These are phyloP conservation scores for Teleopsis dalmanni DNA, from an alignment of 1,140 invertebrate species.

Conservation along the genomic window DNA sequence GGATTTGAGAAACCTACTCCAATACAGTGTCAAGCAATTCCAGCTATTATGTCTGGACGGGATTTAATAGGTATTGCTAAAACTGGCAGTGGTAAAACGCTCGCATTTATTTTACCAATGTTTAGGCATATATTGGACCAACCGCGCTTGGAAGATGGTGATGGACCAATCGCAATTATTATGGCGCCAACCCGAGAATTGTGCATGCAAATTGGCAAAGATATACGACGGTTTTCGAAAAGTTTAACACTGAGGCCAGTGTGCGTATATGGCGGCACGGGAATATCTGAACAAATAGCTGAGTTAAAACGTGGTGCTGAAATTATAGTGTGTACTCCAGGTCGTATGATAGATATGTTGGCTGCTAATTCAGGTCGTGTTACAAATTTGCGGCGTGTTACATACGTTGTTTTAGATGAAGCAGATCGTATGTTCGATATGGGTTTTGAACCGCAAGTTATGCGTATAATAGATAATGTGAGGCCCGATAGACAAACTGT, in stretches of 20 bases:
- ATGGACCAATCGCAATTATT: slow-evolving; percentile 93
- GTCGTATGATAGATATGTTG: slow-evolving; percentile 99
- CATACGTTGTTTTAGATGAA: slow-evolving; percentile 97
- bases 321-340: slow-evolving; percentile 98
- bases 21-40: slow-evolving; percentile 97
- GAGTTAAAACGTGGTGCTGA: slow-evolving; percentile 96
- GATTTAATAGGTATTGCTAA: slow-evolving; percentile 99
- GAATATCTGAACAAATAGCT: slow-evolving; percentile 70
- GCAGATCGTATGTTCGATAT: slow-evolving; percentile 99
- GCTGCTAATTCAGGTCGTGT: slow-evolving; percentile 95
- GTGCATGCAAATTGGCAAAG: slow-evolving; percentile 98
- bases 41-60: slow-evolving; percentile 94
- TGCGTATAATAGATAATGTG: slow-evolving; percentile 96
- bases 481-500: slow-evolving; percentile 96
- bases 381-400: slow-evolving; percentile 91
- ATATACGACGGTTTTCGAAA: slow-evolving; percentile 94
- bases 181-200: slow-evolving; percentile 98
- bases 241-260: slow-evolving; percentile 78
- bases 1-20: slow-evolving; percentile 97
- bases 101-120: slow-evolving; percentile 98
- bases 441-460: slow-evolving; percentile 99
- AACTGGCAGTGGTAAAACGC: slow-evolving; percentile 97
- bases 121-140: slow-evolving; percentile 97
- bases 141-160: slow-evolving; percentile 82
- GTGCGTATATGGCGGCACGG: slow-evolving; percentile 98